A percentile compares a stretch with the other conserved stretches of the same genome.
These are phyloP conservation scores for Agapostemon virescens DNA, from an alignment of 2,888 invertebrate species.

Conservation along the genomic window DNA sequence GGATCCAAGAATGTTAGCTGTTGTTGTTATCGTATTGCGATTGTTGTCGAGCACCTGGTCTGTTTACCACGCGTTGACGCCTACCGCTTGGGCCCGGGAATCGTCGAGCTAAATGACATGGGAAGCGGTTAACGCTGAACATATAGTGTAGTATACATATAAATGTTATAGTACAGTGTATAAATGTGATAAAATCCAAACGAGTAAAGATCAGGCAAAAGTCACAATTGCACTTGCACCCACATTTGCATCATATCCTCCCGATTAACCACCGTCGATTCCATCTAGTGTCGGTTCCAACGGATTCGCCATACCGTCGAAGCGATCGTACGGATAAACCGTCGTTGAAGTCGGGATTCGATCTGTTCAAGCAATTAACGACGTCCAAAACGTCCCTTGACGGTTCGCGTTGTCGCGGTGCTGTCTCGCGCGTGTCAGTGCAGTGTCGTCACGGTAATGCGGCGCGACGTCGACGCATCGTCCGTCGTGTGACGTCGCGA, in stretches of 20 bases:
- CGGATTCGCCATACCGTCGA: not conserved
- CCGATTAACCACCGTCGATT: not conserved
- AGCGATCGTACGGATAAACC: not conserved
- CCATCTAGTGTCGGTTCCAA: not conserved
- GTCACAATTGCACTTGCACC: not conserved
- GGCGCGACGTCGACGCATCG: slow-evolving; percentile 42
- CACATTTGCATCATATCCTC: not conserved
- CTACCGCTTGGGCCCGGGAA: too few relatives aligned
- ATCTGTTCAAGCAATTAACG: not conserved
- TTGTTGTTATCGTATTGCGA: too few relatives aligned
- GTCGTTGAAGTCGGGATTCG: not conserved
- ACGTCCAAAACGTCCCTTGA: not conserved
- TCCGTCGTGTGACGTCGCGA: slow-evolving; percentile 39
- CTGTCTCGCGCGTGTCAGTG: slow-evolving; percentile 6
- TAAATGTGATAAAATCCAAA: not conserved
- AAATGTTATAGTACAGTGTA: too few relatives aligned
- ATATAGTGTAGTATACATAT: too few relatives aligned
- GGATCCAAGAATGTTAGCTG: too few relatives aligned
- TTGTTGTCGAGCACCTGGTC: too few relatives aligned
- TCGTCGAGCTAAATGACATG: too few relatives aligned
- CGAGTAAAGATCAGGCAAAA: not conserved
- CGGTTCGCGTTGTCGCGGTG: not conserved
- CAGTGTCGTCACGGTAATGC: slow-evolving; percentile 40
- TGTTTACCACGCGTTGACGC: too few relatives aligned
- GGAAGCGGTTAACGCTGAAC: too few relatives aligned